These are phyloP conservation scores for Andrena flavipes DNA, from an alignment of 2,888 invertebrate genomes.

Conservation along the genomic window DNA sequence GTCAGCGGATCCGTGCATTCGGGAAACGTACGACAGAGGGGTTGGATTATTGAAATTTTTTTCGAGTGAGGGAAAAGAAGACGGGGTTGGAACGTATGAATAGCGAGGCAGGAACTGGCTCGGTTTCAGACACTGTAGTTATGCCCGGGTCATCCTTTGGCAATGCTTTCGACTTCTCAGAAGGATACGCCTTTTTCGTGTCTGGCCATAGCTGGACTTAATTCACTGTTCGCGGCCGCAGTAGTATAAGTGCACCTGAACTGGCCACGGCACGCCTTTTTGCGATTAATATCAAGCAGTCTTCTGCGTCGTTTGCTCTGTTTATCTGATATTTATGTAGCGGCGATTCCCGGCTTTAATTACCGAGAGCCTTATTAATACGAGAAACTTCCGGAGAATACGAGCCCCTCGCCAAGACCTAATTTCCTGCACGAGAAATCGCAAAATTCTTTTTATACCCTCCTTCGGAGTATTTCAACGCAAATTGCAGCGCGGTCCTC, in stretches of 20 bases:
- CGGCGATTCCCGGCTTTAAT: conserved; percentile 2
- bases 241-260: conserved; percentile 35
- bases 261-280: conserved; percentile 56
- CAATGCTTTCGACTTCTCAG: conserved; percentile 58
- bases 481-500: background rate
- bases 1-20: background rate
- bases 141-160: conserved; percentile 58
- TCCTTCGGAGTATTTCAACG: background rate
- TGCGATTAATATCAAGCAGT: conserved; percentile 57
- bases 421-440: background rate
- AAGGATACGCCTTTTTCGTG: conserved; percentile 71
- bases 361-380: background rate
- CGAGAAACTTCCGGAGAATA: background rate
- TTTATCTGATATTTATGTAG: conserved; percentile 25
- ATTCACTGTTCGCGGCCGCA: conserved; percentile 64
- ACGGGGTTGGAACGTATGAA: conserved; percentile 36
- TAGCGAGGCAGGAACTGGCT: conserved; percentile 47
- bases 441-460: too few relatives aligned
- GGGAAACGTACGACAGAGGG: background rate
- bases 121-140: conserved; percentile 61
- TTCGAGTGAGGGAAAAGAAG: background rate
- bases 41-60: conserved; percentile 28
- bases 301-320: conserved; percentile 27
- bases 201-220: conserved; percentile 62
- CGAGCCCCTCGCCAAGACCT: background rate